Base-by-base conservation (phyloP, 2,888 invertebrate species). In the Onchidella celtica region DNA sequence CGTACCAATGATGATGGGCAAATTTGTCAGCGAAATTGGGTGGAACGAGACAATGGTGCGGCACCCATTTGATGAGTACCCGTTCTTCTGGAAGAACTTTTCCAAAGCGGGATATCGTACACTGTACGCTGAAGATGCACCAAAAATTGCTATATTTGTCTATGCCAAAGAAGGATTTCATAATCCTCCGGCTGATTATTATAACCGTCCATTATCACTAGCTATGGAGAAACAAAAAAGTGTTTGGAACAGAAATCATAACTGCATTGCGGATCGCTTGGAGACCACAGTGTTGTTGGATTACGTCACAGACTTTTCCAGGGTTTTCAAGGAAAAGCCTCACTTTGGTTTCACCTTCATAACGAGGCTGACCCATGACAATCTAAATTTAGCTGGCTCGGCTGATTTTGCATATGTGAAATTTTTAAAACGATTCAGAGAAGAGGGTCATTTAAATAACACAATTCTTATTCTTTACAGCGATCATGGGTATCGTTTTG, bases 401-500 rank as follows among this genome's bases (percentile, higher is more conserved):
- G 96, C 96, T 83, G 98, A 98, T 89, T 94, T 95, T 0, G 94
- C 94, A 69, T 95, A 96, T 88, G 91, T 94, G 85, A 88, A 93
- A 0, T 95, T 96, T 89, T 93, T 97, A 75, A 92, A 93, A 83
- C 92, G 94, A 81, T 77, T 90, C 74, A 93, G 95, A 72, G 78
- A 83, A 0, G 83, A 85, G 21, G 90, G 91, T 4, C 86, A 87
- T 57, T 84, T 92, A 0, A 86, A 90, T 1, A 90, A 91, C 82
- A 87, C 91, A 0, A 84, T 91, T 1, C 69, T 92, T 0, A 78
- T 92, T 14, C 89, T 91, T 70, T 92, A 97, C 94, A 97, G 97
- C 92, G 98, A 98, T 91, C 98, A 98, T 90, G 98, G 98, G 0
- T 95, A 97, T 82, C 94, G 98, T 83, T 97, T 96, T 96, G 98